A percentile compares a stretch with the other conserved stretches of the same genome.
phyloP scores from a whole-genome alignment of 2,797 vertebrate genomes.

The Parauchenoglanis punctatus region DNA sequence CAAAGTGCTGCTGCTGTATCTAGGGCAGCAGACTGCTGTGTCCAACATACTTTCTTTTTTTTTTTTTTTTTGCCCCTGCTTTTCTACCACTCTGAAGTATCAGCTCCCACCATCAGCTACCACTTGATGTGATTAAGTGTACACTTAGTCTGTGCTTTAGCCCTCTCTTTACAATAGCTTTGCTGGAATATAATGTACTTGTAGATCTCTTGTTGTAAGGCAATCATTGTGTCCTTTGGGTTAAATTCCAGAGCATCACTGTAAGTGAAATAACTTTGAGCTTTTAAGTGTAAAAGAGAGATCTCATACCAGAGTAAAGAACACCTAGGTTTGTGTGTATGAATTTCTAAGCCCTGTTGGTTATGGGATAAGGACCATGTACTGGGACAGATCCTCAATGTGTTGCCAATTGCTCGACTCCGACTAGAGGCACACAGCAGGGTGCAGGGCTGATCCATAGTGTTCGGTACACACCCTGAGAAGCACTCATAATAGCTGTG shows the following conservation, averaged over 20 bases:
- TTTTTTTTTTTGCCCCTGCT: conserved; percentile 7
- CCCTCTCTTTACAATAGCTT: conserved; percentile 46
- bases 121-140: conserved; percentile 69
- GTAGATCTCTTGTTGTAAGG: neutral
- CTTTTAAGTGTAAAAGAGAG: conserved; percentile 23
- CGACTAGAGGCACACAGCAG: conserved; percentile 10
- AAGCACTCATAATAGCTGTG: neutral
- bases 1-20: conserved; percentile 16
- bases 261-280: neutral
- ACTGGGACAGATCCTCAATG: conserved; percentile 30
- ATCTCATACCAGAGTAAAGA: neutral
- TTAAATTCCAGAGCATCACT: neutral
- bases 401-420: conserved; percentile 17
- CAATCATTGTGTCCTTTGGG: neutral
- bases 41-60: conserved; percentile 33
- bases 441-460: conserved; percentile 18
- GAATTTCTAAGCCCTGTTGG: conserved; percentile 31
- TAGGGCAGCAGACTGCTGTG: conserved; percentile 41
- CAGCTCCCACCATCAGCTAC: conserved; percentile 58
- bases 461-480: neutral
- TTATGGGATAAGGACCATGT: conserved; percentile 7
- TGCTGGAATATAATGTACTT: neutral
- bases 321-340: conserved; percentile 14
- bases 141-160: conserved; percentile 60
- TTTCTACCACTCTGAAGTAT: conserved; percentile 50